A percentile compares a stretch with the other conserved stretches of the same genome.
These are phyloP conservation scores for Pangasius djambal DNA, from an alignment of 2,797 vertebrate genomes.

Conservation along the genomic window DNA sequence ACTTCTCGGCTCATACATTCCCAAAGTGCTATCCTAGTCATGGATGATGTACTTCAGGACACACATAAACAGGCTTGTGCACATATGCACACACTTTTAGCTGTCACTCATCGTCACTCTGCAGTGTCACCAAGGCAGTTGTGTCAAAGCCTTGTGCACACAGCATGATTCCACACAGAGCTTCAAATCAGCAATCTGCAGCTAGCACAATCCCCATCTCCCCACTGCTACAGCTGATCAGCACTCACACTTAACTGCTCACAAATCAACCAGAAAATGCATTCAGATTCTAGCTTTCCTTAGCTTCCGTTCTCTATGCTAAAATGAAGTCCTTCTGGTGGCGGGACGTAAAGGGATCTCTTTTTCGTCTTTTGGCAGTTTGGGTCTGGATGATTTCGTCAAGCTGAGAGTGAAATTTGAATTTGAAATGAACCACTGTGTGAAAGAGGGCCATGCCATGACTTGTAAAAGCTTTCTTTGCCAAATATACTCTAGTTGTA, in stretches of 20 bases:
- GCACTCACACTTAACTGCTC: slow-evolving; percentile 44
- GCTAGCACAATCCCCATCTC: slow-evolving; percentile 31
- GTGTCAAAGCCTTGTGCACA: slow-evolving; percentile 39
- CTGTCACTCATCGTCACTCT: slow-evolving; percentile 36
- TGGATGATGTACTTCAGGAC: slow-evolving; percentile 6
- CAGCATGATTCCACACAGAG: slow-evolving; percentile 33
- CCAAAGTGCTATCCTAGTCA: slow-evolving; percentile 40
- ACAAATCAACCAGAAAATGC: slow-evolving; percentile 55
- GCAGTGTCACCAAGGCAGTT: slow-evolving; percentile 42
- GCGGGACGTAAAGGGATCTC: slow-evolving; percentile 23
- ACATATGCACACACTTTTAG: slow-evolving; percentile 42
- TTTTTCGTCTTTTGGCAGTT: slow-evolving; percentile 19
- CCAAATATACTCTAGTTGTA: not conserved
- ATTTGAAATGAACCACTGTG: not conserved
- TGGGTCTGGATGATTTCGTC: slow-evolving; percentile 5
- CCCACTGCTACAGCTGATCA: slow-evolving; percentile 41
- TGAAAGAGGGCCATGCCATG: not conserved
- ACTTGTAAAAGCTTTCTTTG: not conserved
- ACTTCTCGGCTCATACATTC: slow-evolving; percentile 22
- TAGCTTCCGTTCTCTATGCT: slow-evolving; percentile 20
- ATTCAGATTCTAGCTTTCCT: slow-evolving; percentile 46
- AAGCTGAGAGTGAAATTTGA: slow-evolving; percentile 19
- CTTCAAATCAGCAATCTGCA: slow-evolving; percentile 46
- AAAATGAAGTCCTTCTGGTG: slow-evolving; percentile 37
- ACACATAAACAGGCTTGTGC: not conserved